These are phyloP conservation scores for Auanema freiburgensis DNA, from an alignment of 2,888 invertebrate species.

Conservation along the genomic window DNA sequence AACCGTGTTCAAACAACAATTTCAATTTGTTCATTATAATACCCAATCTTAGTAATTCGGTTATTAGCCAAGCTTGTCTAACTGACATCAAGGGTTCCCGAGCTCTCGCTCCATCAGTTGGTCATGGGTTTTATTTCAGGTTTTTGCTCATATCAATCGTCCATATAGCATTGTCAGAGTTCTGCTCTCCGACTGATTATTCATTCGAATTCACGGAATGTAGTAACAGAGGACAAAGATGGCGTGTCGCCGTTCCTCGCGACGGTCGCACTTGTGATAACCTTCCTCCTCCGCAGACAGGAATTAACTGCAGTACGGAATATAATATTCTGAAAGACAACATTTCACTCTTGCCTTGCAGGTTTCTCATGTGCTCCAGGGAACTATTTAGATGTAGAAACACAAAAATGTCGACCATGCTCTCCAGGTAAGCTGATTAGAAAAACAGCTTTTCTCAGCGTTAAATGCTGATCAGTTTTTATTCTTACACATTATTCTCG, in stretches of 20 bases:
- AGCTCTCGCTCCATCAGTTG: too few relatives aligned
- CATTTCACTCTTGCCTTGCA: too few relatives aligned
- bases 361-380: constrained; percentile 70
- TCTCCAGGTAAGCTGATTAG: constrained; percentile 63
- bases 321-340: neutral
- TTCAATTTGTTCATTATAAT: too few relatives aligned
- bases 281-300: constrained; percentile 67
- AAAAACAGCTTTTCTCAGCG: neutral
- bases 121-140: constrained; percentile 9
- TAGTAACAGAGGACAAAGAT: constrained; percentile 53
- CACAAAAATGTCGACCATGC: constrained; percentile 69
- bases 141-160: neutral
- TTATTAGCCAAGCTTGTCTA: too few relatives aligned
- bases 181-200: constrained; percentile 13
- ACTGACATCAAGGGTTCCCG: too few relatives aligned
- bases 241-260: constrained; percentile 71
- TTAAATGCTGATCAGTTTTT: neutral
- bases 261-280: constrained; percentile 59
- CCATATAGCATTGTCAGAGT: too few relatives aligned
- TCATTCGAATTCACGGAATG: constrained; percentile 41
- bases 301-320: constrained; percentile 69
- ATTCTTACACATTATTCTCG: neutral
- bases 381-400: constrained; percentile 69
- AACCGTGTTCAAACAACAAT: too few relatives aligned
- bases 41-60: too few relatives aligned